Conservation (phyloP, 2,113 vertebrate genomes). For the Dolichotis patagonum region DNA sequence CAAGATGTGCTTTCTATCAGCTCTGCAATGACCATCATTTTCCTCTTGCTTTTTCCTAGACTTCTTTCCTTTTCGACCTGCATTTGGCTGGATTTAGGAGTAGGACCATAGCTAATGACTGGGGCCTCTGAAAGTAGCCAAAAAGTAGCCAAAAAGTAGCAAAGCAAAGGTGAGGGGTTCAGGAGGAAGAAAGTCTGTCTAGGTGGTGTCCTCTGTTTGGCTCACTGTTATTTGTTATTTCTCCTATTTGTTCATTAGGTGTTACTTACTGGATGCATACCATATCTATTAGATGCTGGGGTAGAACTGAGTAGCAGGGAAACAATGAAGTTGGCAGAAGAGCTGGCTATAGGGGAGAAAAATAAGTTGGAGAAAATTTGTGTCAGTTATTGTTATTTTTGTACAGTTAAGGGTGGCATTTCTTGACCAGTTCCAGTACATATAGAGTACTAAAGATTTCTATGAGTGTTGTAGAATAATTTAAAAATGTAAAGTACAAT, state of each 20-base stretch:
- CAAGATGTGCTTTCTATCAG: background rate
- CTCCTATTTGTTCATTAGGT: slow-evolving; percentile 17
- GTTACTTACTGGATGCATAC: background rate
- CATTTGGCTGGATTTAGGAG: background rate
- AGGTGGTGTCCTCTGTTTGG: background rate
- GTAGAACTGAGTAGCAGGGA: background rate
- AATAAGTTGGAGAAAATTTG: slow-evolving; percentile 23
- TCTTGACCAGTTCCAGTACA: slow-evolving; percentile 11
- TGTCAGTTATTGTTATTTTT: background rate
- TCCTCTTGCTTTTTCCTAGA: background rate
- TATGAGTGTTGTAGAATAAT: background rate
- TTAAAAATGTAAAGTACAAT: background rate
- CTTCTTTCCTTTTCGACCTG: background rate
- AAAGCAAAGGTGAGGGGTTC: background rate
- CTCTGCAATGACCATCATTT: background rate
- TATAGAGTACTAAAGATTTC: background rate
- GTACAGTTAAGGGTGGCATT: background rate
- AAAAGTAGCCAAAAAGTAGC: too few relatives aligned
- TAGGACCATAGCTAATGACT: background rate
- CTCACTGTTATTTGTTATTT: background rate
- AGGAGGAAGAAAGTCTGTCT: background rate
- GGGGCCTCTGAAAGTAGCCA: background rate
- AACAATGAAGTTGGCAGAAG: background rate
- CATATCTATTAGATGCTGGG: background rate
- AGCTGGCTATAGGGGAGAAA: background rate